A percentile compares a stretch with the other conserved stretches of the same genome.
phyloP scores from a whole-genome alignment of 2,888 invertebrate species.

The Xestia ashworthii region DNA sequence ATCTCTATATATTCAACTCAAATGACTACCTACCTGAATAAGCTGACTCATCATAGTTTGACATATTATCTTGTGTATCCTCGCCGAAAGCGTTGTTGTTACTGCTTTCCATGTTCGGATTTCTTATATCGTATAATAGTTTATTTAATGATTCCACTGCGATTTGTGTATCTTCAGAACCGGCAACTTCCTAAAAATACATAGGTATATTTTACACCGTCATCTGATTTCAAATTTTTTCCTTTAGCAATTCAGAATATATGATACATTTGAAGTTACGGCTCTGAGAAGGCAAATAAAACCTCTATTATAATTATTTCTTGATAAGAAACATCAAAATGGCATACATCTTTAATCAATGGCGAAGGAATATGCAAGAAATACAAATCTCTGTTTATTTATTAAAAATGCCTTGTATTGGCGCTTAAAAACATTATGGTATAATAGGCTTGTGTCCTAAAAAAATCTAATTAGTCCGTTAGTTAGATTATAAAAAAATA shows the following conservation, averaged over 20 bases:
- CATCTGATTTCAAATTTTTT: background rate
- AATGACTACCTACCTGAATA: conserved; percentile 47
- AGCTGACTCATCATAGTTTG: conserved; percentile 22
- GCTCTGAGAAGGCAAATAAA: background rate
- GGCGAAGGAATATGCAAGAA: too few relatives aligned
- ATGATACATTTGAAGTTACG: background rate
- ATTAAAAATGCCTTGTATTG: too few relatives aligned
- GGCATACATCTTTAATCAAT: background rate
- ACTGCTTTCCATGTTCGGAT: conserved; percentile 68
- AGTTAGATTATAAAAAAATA: too few relatives aligned
- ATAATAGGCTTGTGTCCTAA: too few relatives aligned
- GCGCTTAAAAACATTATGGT: too few relatives aligned
- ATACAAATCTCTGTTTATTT: too few relatives aligned
- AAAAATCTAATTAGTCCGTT: too few relatives aligned
- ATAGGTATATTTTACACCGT: background rate
- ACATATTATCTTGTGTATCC: conserved; percentile 31
- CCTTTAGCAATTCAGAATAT: background rate
- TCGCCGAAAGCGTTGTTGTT: conserved; percentile 71
- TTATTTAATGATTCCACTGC: conserved; percentile 77
- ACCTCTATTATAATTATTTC: background rate
- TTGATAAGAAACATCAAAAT: background rate
- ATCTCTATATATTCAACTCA: background rate
- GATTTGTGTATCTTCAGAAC: conserved; percentile 77
- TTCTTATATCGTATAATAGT: conserved; percentile 78
- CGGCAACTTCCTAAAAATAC: conserved; percentile 67